Conservation (phyloP, 2,888 invertebrate species). For the Catocala nupta region DNA sequence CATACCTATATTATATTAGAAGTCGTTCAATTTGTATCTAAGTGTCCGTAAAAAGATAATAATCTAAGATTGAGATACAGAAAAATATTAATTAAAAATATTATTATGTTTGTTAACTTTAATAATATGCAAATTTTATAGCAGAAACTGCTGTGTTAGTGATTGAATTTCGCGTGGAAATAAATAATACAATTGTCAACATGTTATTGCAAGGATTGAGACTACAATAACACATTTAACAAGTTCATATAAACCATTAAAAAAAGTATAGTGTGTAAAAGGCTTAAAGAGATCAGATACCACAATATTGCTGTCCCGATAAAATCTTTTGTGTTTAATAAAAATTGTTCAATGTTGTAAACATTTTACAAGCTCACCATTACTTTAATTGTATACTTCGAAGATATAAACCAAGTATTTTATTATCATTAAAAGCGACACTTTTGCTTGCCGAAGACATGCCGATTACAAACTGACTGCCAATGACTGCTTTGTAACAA, state of each 20-base stretch:
- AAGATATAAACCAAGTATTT: constrained; percentile 69
- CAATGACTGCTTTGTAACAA: constrained; percentile 45
- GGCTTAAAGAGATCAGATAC: constrained; percentile 59
- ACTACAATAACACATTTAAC: constrained; percentile 1
- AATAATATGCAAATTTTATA: too few species aligned
- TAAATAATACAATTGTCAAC: constrained; percentile 20
- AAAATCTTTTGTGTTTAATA: constrained; percentile 60
- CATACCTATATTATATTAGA: too few species aligned
- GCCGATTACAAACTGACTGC: constrained; percentile 64
- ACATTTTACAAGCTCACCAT: constrained; percentile 67
- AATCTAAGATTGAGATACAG: background rate
- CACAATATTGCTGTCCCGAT: constrained; percentile 51
- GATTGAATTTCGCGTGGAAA: constrained; percentile 18
- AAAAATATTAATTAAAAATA: background rate
- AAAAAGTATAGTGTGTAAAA: constrained; percentile 32
- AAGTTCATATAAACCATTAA: background rate
- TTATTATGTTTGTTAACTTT: background rate
- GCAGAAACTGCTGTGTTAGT: background rate
- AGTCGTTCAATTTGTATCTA: too few species aligned
- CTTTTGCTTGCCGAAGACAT: constrained; percentile 62
- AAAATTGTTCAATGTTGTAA: constrained; percentile 67
- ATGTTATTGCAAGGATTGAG: too few species aligned
- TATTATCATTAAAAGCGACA: constrained; percentile 78
- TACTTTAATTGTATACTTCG: constrained; percentile 71
- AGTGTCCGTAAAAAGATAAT: too few species aligned